Conservation (phyloP, 2,113 vertebrate genomes). For the Hemichromis elongatus region DNA sequence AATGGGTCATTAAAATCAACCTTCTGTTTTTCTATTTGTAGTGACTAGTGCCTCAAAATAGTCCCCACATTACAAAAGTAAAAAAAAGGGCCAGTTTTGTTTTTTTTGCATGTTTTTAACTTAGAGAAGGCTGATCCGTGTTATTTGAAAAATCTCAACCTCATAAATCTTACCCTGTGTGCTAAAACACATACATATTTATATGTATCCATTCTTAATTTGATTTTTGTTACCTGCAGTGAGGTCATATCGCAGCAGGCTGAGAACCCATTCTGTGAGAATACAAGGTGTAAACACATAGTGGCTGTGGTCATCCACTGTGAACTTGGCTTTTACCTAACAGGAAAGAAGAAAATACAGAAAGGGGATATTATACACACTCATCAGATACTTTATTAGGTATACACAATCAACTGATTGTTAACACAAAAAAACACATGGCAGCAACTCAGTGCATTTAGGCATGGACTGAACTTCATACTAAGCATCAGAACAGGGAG, state of each 20-base stretch:
- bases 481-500: neutral
- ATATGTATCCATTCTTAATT: neutral
- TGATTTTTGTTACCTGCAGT: conserved; percentile 79
- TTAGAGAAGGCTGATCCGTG: neutral
- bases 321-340: conserved; percentile 88
- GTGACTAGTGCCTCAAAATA: neutral
- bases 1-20: neutral
- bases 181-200: neutral
- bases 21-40: neutral
- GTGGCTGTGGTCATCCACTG: conserved; percentile 92
- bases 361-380: neutral
- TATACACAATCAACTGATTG: neutral
- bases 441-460: neutral
- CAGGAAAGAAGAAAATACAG: conserved; percentile 3
- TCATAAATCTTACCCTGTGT: neutral
- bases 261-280: conserved; percentile 96
- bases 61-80: neutral
- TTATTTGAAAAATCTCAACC: neutral
- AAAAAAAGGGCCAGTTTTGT: neutral
- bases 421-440: neutral
- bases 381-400: neutral
- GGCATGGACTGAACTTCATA: neutral
- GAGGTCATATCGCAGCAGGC: conserved; percentile 91
- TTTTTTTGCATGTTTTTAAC: neutral
- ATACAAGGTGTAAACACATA: conserved; percentile 94